Evolutionary conservation across 2,113 vertebrate genomes (phyloP), one percentile per base, ranked within the genome.

Genomic region (Stictonetta naevosa): DNA sequence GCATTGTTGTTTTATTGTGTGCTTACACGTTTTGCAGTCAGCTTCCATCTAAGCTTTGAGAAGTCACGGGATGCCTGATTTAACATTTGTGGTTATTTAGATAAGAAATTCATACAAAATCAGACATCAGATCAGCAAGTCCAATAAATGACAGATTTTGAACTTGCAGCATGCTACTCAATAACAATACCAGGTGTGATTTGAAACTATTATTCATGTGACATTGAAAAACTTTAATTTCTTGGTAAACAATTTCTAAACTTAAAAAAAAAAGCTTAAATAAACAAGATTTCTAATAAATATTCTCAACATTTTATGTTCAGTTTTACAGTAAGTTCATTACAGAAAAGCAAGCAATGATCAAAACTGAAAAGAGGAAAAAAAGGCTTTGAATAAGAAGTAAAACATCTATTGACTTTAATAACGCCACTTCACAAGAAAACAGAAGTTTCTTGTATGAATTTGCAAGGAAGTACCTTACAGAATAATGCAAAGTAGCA

Each of bases 251-350:
- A 56, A 42, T 25, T 48, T 77, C 22, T n/a, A 44, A 62, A 67
- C n/a, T 25, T 50, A n/a, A 64, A 44, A 48, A 16, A 56, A 31
- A 50, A 48, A 10, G 19, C 23, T 31, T 28, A 17, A 75, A 23
- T 56, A 36, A 74, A 63, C 25, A 69, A 89, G 58, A 28, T 15
- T 36, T 50, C 46, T 53, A 79, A 46, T 15, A 66, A 29, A 11
- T 33, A 50, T 75, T 83, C 31, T 72, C 64, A 71, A 21, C 6
- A 36, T 83, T 59, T 64, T 72, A 68, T 82, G 36, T 18, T 60
- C 26, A 31, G 55, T 88, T 83, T 42, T 66, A 55, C 81, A 88
- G 36, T 42, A 96, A 96, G 33, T 77, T 96, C 40, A 53, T 92
- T 62, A 79, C 3, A 8, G 53, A 86, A 82, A 94, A 75, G 42